These are phyloP conservation scores for Epinephelus fuscoguttatus DNA, from an alignment of 2,113 vertebrate genomes.

Conservation along the genomic window DNA sequence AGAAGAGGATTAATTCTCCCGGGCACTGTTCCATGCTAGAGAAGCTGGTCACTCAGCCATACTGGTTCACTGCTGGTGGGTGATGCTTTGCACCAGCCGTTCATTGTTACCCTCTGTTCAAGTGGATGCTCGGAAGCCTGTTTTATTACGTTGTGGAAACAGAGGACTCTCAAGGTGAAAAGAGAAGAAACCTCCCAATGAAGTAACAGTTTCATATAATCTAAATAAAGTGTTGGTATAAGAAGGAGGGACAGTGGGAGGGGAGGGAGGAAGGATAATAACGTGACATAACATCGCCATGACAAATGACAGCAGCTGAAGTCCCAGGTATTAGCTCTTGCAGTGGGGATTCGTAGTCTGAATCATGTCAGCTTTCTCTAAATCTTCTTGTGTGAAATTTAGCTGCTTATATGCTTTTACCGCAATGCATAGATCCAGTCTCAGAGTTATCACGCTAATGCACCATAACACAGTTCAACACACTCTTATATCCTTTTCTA, in stretches of 20 bases:
- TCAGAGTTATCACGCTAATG: neutral
- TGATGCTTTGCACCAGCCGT: conserved; percentile 23
- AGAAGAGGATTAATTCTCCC: conserved; percentile 18
- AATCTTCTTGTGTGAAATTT: conserved; percentile 4
- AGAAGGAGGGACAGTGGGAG: neutral
- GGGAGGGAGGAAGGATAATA: neutral
- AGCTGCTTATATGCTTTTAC: conserved; percentile 2
- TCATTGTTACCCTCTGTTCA: neutral
- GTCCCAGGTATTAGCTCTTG: conserved; percentile 18
- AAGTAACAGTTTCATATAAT: neutral
- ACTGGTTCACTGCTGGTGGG: neutral
- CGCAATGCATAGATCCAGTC: neutral
- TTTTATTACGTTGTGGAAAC: neutral
- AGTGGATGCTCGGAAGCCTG: neutral
- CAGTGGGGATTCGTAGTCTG: neutral
- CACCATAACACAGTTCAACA: neutral
- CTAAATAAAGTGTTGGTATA: neutral
- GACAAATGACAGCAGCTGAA: conserved; percentile 48
- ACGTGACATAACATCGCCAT: neutral
- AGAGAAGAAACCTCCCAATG: neutral
- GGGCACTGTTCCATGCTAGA: conserved; percentile 11
- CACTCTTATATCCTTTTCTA: neutral
- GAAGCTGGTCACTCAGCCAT: conserved; percentile 25
- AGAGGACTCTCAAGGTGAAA: neutral
- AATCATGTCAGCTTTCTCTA: conserved; percentile 27